Evolutionary conservation across 2,888 invertebrate genomes (phyloP), one percentile per base, ranked within the genome.

Genomic region (Callimorpha dominula): DNA sequence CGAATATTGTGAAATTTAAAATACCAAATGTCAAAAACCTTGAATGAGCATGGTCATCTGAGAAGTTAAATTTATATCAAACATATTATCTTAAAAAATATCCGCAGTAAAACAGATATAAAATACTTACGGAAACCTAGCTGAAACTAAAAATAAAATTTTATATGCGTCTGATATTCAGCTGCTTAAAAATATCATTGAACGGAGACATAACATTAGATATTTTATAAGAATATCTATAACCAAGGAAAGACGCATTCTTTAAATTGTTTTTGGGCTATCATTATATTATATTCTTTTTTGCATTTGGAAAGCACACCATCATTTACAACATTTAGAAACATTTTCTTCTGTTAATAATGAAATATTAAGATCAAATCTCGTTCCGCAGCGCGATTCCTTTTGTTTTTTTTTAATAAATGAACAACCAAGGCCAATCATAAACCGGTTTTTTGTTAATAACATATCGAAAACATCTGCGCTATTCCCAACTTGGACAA

Each of bases 111-210:
- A 60, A 31, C 57, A 12, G 14, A 31, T 31, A 60, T 60, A 60
- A 60, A 60, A 31, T 9, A 46, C 1, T 65, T 20, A 20, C n/a
- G 20, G 17, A 57, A 57, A 20, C 9, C 14, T 20, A 57, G 43
- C 54, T 43, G 31, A 9, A 65, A 11, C 40, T 50, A 40, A 65
- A 50, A 65, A 65, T 65, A 65, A 14, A 68, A 0, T 15, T 67
- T 43, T 68, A 43, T 43, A 4, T 12, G 11, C n/a, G 54, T 68
- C 43, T 54, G 42, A 68, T 57, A 54, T 57, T 57, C 54, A 68
- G 67, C 43, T 68, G 54, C 15, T 68, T 54, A 54, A n/a, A 40
- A 57, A 11, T 67, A 57, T 42, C 54, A 57, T 42, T 54, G 67
- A 14, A 12, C n/a, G 54, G 54, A 68, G 54, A 68, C 54, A 54